Percentiles rank a stretch among this genome's conserved stretches.
Evolutionary conservation across 2,113 vertebrate species (phyloP).

Genomic region (Ascaphus truei): DNA sequence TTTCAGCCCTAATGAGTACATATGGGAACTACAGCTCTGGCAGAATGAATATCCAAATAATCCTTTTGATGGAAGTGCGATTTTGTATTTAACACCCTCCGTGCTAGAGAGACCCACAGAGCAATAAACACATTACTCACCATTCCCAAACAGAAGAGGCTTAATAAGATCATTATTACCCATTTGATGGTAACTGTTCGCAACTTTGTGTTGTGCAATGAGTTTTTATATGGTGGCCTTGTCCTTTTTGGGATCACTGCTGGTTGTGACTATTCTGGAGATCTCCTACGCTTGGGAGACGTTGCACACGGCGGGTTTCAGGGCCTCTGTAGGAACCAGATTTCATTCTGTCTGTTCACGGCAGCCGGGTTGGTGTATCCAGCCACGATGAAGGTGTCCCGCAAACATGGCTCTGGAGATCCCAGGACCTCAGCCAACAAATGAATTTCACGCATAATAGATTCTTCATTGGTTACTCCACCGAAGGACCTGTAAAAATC

Average conservation of each 20-base stretch:
- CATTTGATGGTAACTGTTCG: too few species aligned
- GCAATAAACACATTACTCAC: too few species aligned
- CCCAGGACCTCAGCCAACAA: constrained; percentile 69
- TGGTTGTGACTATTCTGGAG: background rate
- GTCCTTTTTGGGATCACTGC: background rate
- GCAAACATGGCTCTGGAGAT: constrained; percentile 53
- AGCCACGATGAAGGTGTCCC: constrained; percentile 76
- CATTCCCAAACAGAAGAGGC: too few species aligned
- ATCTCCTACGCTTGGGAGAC: too few species aligned
- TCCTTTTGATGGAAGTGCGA: too few species aligned
- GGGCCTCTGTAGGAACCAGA: constrained; percentile 77
- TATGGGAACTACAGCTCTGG: too few species aligned
- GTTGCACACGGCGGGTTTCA: constrained; percentile 42
- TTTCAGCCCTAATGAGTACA: background rate
- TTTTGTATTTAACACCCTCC: too few species aligned
- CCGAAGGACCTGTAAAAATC: constrained; percentile 61
- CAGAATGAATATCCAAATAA: too few species aligned
- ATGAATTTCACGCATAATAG: constrained; percentile 69
- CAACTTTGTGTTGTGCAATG: too few species aligned
- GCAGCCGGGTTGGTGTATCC: constrained; percentile 84
- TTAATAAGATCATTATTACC: too few species aligned
- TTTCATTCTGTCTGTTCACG: constrained; percentile 73
- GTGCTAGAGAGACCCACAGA: too few species aligned
- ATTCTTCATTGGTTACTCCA: constrained; percentile 76
- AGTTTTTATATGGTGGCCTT: background rate